Percentiles rank a stretch among this genome's conserved stretches.
Evolutionary conservation across 2,797 vertebrate genomes (phyloP).

Genomic region (Sylvilagus floridanus): DNA sequence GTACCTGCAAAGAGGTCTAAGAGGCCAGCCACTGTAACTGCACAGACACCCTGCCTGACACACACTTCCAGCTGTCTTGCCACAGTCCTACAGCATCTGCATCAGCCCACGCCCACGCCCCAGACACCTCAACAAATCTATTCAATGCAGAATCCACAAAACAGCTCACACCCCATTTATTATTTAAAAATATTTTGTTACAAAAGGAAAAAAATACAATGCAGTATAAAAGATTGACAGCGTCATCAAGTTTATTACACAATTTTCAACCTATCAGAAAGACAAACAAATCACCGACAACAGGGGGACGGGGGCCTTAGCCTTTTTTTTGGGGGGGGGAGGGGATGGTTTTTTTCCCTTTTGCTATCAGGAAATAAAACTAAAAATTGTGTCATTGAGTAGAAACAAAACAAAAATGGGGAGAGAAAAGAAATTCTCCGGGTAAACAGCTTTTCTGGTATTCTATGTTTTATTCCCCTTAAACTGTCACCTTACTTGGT

Average conservation of each 20-base stretch:
- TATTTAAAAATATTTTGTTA: conserved; percentile 80
- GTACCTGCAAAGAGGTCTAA: background rate
- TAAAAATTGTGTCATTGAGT: conserved; percentile 88
- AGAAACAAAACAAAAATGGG: conserved; percentile 85
- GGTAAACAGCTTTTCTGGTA: conserved; percentile 76
- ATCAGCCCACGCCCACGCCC: background rate
- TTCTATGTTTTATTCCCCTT: conserved; percentile 71
- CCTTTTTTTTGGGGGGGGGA: conserved; percentile 66
- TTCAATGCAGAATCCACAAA: conserved; percentile 76
- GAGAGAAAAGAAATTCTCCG: conserved; percentile 80
- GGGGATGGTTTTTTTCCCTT: conserved; percentile 64
- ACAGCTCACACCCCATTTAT: conserved; percentile 79
- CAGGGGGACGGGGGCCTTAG: conserved; percentile 84
- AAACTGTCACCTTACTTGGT: conserved; percentile 71
- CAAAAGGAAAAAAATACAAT: conserved; percentile 83
- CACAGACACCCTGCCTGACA: background rate
- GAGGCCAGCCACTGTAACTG: background rate
- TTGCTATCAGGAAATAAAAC: conserved; percentile 88
- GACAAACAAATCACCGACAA: conserved; percentile 88
- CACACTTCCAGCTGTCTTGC: background rate
- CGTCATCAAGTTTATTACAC: conserved; percentile 92
- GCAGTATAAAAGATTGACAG: conserved; percentile 90
- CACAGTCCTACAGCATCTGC: background rate
- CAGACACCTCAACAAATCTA: conserved; percentile 82
- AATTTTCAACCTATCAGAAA: conserved; percentile 91